phyloP scores from a whole-genome alignment of 2,113 vertebrate species.

The Montifringilla adamsi region DNA sequence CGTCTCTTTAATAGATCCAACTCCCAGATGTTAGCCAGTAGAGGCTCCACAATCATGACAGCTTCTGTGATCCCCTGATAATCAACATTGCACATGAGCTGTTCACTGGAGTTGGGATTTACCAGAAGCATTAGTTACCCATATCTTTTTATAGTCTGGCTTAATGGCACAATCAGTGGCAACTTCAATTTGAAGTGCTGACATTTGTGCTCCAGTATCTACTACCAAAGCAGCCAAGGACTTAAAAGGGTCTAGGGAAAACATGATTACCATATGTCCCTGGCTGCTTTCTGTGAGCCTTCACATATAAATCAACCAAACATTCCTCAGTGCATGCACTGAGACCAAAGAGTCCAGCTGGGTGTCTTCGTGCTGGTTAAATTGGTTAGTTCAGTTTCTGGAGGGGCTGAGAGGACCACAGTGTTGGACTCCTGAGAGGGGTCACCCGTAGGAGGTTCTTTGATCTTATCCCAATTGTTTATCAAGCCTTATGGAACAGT shows the following conservation, averaged over 20 bases:
- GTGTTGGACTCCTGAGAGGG: not conserved
- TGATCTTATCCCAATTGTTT: not conserved
- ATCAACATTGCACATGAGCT: not conserved
- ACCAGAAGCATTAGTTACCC: not conserved
- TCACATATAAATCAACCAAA: not conserved
- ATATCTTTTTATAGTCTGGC: not conserved
- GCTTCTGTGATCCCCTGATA: not conserved
- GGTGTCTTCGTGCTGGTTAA: fast-evolving
- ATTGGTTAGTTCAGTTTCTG: not conserved
- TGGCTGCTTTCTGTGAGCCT: not conserved
- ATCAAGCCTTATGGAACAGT: not conserved
- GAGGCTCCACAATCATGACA: not conserved
- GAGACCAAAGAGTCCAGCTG: not conserved
- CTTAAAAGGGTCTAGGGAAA: not conserved
- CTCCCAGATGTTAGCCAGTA: not conserved
- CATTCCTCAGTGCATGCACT: not conserved
- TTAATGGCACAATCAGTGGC: not conserved
- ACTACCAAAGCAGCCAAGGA: not conserved
- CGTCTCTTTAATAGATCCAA: not conserved
- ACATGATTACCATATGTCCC: not conserved
- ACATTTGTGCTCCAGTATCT: not conserved
- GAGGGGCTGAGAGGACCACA: not conserved
- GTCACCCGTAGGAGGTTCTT: not conserved
- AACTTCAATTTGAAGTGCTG: not conserved
- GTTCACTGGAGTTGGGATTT: not conserved